Evolutionary conservation across 2,113 vertebrate genomes (phyloP).

Genomic region (Aptenodytes forsteri): DNA sequence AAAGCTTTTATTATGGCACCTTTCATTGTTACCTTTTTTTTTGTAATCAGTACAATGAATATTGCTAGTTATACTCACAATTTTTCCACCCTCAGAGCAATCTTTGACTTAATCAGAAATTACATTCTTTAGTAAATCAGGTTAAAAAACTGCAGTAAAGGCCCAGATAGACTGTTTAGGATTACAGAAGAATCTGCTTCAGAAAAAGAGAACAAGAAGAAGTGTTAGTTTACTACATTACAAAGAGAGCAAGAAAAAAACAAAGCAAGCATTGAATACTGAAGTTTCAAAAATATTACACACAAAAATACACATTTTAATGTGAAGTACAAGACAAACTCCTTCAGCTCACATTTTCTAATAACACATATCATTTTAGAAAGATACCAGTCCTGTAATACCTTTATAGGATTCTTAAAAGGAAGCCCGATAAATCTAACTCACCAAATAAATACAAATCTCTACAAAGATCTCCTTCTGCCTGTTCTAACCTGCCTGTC

Average conservation of each 20-base stretch:
- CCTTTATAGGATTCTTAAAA: background rate
- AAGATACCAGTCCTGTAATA: background rate
- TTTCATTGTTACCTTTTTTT: background rate
- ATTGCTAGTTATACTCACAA: slow-evolving; percentile 78
- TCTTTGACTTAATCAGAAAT: slow-evolving; percentile 78
- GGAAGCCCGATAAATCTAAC: background rate
- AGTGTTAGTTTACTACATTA: slow-evolving; percentile 61
- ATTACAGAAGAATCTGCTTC: slow-evolving; percentile 79
- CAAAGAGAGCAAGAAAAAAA: slow-evolving; percentile 28
- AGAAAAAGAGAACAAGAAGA: slow-evolving; percentile 74
- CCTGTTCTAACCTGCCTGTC: background rate
- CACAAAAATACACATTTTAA: background rate
- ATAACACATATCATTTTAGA: background rate
- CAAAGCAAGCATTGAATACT: background rate
- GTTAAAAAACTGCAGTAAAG: slow-evolving; percentile 80
- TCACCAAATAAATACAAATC: background rate
- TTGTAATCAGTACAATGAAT: slow-evolving; percentile 18
- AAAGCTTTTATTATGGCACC: background rate
- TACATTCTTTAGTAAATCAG: slow-evolving; percentile 76
- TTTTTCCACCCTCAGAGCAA: slow-evolving; percentile 73
- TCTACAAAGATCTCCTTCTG: background rate
- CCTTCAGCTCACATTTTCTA: background rate
- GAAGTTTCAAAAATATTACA: background rate
- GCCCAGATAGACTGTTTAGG: slow-evolving; percentile 74
- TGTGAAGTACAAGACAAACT: background rate